These are phyloP conservation scores for Erinaceus europaeus DNA, from an alignment of 2,113 vertebrate genomes.

Conservation along the genomic window DNA sequence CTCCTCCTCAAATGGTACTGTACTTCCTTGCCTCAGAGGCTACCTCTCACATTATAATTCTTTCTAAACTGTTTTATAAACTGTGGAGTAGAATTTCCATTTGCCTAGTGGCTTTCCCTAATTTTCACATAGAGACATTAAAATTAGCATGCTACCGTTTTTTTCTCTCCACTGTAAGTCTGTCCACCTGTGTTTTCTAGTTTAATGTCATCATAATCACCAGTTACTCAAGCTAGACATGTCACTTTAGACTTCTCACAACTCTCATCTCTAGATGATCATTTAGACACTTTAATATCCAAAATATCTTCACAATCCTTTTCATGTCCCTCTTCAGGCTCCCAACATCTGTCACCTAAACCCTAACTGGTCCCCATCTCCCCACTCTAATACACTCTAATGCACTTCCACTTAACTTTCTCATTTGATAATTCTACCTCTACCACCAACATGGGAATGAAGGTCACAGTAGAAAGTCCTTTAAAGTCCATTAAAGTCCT, in stretches of 20 bases:
- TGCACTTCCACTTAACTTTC: not conserved
- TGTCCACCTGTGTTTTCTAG: not conserved
- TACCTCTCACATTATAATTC: not conserved
- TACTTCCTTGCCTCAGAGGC: not conserved
- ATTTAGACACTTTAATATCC: not conserved
- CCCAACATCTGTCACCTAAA: not conserved
- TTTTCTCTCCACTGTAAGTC: not conserved
- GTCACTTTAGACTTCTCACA: not conserved
- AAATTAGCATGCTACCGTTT: slow-evolving; percentile 29
- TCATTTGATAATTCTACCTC: not conserved
- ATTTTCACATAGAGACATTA: not conserved
- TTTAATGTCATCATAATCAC: not conserved
- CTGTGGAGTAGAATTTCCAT: slow-evolving; percentile 6
- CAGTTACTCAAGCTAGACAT: not conserved
- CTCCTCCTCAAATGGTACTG: too few species aligned
- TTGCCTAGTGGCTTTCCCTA: not conserved
- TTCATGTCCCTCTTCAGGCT: not conserved
- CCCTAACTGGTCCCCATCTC: not conserved
- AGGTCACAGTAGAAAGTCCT: not conserved
- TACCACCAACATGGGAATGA: not conserved
- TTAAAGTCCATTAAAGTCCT: too few species aligned
- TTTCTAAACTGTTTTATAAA: not conserved
- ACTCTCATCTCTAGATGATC: not conserved
- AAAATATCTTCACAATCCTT: not conserved
- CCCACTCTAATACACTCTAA: not conserved